Evolutionary conservation across 2,888 invertebrate genomes (phyloP).

Genomic region (Myathropa florea): DNA sequence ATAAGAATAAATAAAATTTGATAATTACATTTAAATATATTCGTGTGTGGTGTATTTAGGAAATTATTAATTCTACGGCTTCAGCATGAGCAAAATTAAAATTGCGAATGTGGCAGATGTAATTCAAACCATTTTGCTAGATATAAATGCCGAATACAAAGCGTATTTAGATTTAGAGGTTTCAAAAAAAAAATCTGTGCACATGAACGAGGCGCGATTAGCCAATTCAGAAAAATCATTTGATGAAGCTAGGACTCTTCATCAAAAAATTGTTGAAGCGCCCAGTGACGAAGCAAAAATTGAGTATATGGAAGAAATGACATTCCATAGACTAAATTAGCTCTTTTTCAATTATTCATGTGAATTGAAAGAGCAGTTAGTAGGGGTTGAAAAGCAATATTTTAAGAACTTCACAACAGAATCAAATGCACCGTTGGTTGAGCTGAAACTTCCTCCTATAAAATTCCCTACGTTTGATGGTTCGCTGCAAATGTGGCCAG

Average conservation of each 20-base stretch:
- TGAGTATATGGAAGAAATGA: not conserved
- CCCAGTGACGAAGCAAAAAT: slow-evolving; percentile 16
- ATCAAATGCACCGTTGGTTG: not conserved
- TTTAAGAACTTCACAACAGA: not conserved
- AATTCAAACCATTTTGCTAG: no score
- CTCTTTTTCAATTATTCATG: not conserved
- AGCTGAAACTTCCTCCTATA: no score
- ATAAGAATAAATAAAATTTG: no score
- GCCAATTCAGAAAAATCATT: not conserved
- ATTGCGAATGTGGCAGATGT: no score
- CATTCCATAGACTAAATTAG: slow-evolving; percentile 13
- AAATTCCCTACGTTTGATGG: slow-evolving; percentile 28
- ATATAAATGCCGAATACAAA: no score
- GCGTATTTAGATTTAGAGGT: no score
- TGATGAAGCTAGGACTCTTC: not conserved
- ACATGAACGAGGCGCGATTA: slow-evolving; percentile 4
- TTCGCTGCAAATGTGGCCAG: slow-evolving; percentile 18
- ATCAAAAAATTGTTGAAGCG: slow-evolving; percentile 20
- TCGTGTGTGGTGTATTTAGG: no score
- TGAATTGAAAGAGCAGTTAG: slow-evolving; percentile 19
- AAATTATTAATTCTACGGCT: no score
- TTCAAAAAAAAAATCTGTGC: no score
- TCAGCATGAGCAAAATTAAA: no score
- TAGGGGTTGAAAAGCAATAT: not conserved
- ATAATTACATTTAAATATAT: no score